Evolutionary conservation across 2,888 invertebrate species (phyloP), one percentile per base, ranked within the genome.

Genomic region (Caenorhabditis drosophilae): DNA sequence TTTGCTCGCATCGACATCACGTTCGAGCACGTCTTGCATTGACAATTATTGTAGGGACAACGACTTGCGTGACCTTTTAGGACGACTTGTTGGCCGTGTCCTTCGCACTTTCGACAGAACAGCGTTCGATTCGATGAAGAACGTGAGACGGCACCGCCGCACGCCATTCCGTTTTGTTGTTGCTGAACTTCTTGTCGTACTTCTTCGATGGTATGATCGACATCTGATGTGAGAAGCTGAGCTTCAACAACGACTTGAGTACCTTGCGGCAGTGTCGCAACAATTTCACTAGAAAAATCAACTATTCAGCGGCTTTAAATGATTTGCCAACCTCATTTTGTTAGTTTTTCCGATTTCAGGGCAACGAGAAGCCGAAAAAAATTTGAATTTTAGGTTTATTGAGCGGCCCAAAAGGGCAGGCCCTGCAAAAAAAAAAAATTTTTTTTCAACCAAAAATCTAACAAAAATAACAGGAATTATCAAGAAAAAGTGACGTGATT

Each of bases 1-100:
- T 82, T 82, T 23, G 82, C 82, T 22, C 82, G 66, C 80, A 82
- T 80, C 20, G 76, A 75, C 82, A 82, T 82, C 57, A 82, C 82
- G 58, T 82, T 82, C 4, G 78, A 67, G 62, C 82, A 82, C 61
- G 82, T 80, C 58, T 82, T 80, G 62, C 82, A 82, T n/a, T 68
- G 64, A 59, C 82, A 82, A 38, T 75, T 80, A 66, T 82, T 80
- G 64, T 68, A 82, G 1, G 81, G 83, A 53, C 82, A 82, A 23
- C 72, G 67, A 35, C 75, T 75, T 2, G 83, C 83, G 62, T 82
- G 82, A 4, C 82, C 82, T 55, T 82, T 82, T n/a, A 82, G 68
- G 16, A 81, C 78, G 20, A 78, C 77, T 57, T 76, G 70, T 34
- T 71, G 73, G 15, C 80, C 83, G 57, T 82, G 82, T 20, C 77